A percentile compares a stretch with the other conserved stretches of the same genome.
phyloP scores from a whole-genome alignment of 2,888 invertebrate genomes.

The Prenolepis imparis region DNA sequence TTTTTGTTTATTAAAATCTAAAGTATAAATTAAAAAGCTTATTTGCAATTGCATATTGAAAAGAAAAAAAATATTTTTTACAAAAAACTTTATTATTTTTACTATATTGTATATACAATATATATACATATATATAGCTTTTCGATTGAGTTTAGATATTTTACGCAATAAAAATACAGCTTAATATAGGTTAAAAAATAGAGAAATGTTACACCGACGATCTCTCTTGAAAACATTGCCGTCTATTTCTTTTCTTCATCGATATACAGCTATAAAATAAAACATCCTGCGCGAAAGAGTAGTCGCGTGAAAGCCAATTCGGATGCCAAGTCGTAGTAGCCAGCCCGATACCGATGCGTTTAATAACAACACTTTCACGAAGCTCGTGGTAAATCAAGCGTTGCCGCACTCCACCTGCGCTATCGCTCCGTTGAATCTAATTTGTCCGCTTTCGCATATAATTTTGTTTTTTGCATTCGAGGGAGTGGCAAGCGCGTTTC shows the following conservation, averaged over 20 bases:
- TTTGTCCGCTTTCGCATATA: slow-evolving; percentile 45
- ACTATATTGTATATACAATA: too few relatives aligned
- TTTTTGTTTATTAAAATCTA: too few relatives aligned
- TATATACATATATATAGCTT: too few relatives aligned
- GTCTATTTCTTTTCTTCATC: slow-evolving; percentile 36
- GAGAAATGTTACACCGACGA: slow-evolving; percentile 10
- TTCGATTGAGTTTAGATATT: background rate
- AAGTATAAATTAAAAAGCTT: too few relatives aligned
- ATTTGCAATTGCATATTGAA: too few relatives aligned
- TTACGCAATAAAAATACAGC: background rate
- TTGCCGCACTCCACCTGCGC: slow-evolving; percentile 36
- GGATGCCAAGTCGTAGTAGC: background rate
- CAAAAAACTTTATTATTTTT: too few relatives aligned
- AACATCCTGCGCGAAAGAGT: slow-evolving; percentile 36
- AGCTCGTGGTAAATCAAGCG: slow-evolving; percentile 43
- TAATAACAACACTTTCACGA: slow-evolving; percentile 53
- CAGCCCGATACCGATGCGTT: slow-evolving; percentile 32
- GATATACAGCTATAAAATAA: slow-evolving; percentile 6
- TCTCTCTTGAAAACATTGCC: slow-evolving; percentile 24
- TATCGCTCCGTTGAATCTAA: slow-evolving; percentile 29
- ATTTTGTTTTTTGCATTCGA: slow-evolving; percentile 10
- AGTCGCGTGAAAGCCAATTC: slow-evolving; percentile 45
- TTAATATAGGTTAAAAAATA: slow-evolving; percentile 8
- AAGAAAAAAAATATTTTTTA: too few relatives aligned
- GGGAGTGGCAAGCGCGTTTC: slow-evolving; percentile 9